These are phyloP conservation scores for Stichodactyla helianthus DNA, from an alignment of 64 coral and sea anemone species.

Conservation along the genomic window DNA sequence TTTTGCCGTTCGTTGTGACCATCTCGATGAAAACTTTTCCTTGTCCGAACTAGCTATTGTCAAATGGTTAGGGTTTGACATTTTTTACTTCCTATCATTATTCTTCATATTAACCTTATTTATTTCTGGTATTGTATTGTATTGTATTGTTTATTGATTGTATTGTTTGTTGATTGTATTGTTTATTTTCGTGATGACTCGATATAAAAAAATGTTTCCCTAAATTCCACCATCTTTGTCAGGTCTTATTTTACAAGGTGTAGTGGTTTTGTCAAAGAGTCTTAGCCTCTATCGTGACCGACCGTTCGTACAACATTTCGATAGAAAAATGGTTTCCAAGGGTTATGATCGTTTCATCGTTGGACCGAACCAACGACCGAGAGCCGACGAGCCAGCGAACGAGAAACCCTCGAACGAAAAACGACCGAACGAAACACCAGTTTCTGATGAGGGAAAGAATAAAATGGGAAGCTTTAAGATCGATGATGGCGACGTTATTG, in stretches of 20 bases:
- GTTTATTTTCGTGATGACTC: too few species aligned
- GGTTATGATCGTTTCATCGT: background rate
- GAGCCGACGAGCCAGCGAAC: background rate
- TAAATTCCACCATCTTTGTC: background rate
- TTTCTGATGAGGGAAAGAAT: background rate
- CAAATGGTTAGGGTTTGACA: too few species aligned
- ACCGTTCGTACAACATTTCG: background rate
- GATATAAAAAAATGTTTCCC: too few species aligned
- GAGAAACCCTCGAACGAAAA: background rate
- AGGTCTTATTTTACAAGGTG: background rate
- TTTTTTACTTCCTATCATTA: too few species aligned
- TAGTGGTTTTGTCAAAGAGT: background rate
- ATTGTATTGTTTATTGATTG: too few species aligned
- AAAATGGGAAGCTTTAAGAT: constrained; percentile 1
- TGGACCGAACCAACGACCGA: background rate
- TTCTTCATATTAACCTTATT: too few species aligned
- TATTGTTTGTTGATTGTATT: too few species aligned
- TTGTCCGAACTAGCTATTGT: too few species aligned
- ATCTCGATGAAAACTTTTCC: too few species aligned
- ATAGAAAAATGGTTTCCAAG: background rate
- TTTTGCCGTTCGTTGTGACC: too few species aligned
- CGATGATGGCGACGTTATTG: background rate
- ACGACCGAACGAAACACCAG: background rate
- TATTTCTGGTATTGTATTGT: too few species aligned
- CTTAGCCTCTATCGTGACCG: background rate